Base-by-base conservation (phyloP, 1,140 invertebrate genomes). In the Pomacea maculata region DNA sequence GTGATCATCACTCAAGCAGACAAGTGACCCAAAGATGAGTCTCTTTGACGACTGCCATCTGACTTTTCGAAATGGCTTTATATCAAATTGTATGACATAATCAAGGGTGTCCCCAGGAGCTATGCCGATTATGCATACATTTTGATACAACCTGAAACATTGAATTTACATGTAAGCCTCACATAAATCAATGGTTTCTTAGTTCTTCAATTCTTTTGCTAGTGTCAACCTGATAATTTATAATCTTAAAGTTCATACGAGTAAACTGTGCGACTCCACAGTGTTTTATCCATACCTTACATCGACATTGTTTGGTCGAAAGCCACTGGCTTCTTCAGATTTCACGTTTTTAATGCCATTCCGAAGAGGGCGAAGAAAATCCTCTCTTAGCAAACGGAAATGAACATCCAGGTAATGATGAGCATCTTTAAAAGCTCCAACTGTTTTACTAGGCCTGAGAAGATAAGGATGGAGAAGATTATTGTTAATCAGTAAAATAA, bases 351-450 rank as follows among this genome's bases (percentile, higher is more conserved):
- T 79, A 14, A 93, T 87, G n/a, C 92, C 92, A 7, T 89, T 80
- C 76, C 92, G 80, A 12, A 93, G 79, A 25, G 92, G 91, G 15
- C 83, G 79, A 71, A 92, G 79, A 78, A 92, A 92, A 84, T 97
- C 96, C 91, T 96, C 95, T 17, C 95, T 88, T 45, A 97, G 88
- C 7, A 96, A 90, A n/a, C 95, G 90, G 86, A 95, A 96, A 83
- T 97, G 95, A 2, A 94, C 92, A 85, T 96, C 95, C 14, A 97
- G 88, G 87, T 97, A 97, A 84, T 95, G 93, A 34, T 95, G 25
- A 14, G 19, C 11, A 61, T 80, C 90, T 14, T 90, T 83, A 88
- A 95, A 96, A 0, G 90, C 86, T 7, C 94, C 95, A 64, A 93
- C 67, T 70, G 67, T 34, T 71, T 94, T 93, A 86, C 67, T 95